A percentile compares a stretch with the other conserved stretches of the same genome.
Evolutionary conservation across 2,888 invertebrate genomes (phyloP).

Genomic region (Ichneumoninae sp.): DNA sequence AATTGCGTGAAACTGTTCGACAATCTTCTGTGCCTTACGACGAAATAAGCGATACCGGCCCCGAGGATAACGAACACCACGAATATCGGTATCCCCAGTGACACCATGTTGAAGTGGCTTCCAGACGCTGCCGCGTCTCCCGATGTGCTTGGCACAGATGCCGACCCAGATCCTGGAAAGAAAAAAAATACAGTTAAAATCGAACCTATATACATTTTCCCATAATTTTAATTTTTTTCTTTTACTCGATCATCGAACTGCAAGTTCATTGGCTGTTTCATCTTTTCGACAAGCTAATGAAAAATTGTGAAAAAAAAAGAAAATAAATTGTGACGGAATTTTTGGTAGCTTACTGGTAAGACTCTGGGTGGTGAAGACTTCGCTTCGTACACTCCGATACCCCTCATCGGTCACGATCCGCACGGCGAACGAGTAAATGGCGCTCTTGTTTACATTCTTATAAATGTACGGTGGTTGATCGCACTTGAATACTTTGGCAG

Average conservation of each 20-base stretch:
- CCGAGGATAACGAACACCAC: slow-evolving; percentile 86
- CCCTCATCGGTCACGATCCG: slow-evolving; percentile 87
- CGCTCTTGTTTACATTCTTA: slow-evolving; percentile 85
- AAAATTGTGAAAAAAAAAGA: slow-evolving; percentile 9
- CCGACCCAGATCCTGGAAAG: slow-evolving; percentile 71
- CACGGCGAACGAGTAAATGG: slow-evolving; percentile 88
- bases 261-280: not conserved
- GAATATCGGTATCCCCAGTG: slow-evolving; percentile 86
- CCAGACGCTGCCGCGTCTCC: not conserved
- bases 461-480: slow-evolving; percentile 87
- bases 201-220: not conserved
- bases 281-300: not conserved
- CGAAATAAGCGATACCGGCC: slow-evolving; percentile 87
- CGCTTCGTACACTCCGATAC: slow-evolving; percentile 88
- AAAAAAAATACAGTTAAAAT: slow-evolving; percentile 30
- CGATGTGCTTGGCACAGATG: slow-evolving; percentile 79
- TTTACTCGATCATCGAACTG: not conserved
- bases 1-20: slow-evolving; percentile 92
- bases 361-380: slow-evolving; percentile 84
- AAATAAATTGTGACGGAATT: slow-evolving; percentile 9
- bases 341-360: slow-evolving; percentile 78
- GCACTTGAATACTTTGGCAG: slow-evolving; percentile 83
- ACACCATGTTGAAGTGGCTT: slow-evolving; percentile 77
- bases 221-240: not conserved
- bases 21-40: slow-evolving; percentile 90